A percentile compares a stretch with the other conserved stretches of the same genome.
Conservation (phyloP, 2,113 vertebrate species). For the Chiloscyllium plagiosum region DNA sequence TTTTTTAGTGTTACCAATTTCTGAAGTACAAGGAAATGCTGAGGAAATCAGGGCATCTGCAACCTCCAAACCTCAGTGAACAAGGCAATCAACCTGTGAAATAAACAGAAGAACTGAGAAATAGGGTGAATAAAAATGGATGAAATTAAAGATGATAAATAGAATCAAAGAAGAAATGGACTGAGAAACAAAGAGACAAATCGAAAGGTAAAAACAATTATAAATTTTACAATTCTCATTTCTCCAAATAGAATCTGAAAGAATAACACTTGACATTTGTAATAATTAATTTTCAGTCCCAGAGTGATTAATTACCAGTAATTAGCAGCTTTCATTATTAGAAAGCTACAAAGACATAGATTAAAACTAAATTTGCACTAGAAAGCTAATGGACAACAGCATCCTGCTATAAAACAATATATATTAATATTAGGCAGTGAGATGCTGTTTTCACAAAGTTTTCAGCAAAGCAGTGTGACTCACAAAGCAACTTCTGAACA, state of each 20-base stretch:
- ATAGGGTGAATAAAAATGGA: neutral
- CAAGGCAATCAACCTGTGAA: neutral
- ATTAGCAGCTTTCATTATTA: neutral
- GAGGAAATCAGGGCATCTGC: neutral
- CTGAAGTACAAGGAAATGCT: neutral
- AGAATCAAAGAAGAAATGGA: neutral
- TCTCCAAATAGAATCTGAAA: neutral
- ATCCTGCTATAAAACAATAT: neutral
- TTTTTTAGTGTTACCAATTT: neutral
- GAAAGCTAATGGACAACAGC: neutral
- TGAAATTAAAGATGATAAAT: neutral
- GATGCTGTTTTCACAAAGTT: neutral
- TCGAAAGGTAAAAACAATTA: neutral
- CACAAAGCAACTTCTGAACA: neutral
- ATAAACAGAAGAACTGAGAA: neutral
- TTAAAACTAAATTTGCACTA: too few species aligned
- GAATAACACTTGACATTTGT: neutral
- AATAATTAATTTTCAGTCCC: neutral
- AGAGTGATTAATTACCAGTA: neutral
- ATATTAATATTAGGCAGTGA: neutral
- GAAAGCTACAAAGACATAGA: neutral
- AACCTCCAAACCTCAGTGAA: too few species aligned
- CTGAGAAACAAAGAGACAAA: too few species aligned
- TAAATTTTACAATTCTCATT: neutral
- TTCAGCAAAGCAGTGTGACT: neutral